Base-by-base conservation (phyloP, 1,140 invertebrate species). In the Drosophila orosa region DNA sequence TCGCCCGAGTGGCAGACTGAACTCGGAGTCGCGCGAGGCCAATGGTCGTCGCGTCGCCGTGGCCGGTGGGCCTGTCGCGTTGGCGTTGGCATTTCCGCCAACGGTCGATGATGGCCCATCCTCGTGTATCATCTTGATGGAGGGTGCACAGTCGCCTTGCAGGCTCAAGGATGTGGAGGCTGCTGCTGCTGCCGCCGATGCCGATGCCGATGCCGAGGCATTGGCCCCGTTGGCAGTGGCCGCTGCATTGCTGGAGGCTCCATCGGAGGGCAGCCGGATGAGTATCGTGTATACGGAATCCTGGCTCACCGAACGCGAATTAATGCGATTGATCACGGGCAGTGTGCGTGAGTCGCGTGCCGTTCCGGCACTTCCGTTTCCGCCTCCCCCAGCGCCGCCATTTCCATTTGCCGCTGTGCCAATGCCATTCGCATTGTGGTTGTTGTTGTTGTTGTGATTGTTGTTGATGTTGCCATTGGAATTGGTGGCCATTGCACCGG, bases 261-360 rank as follows among this genome's bases (percentile, higher is more conserved):
- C 91, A 39, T 94, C 94, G 2, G 94, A 94, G 42, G 97, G 97
- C 72, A 99, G 93, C 78, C 95, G 94, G 74, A 98, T 99, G 61
- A 99, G 92, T 86, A 98, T 98, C 54, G 98, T 98, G 93, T 98
- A 98, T 8, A 98, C 95, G 39, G 95, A 95, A 72, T 96, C 95
- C 59, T 94, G 95, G 27, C 95, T 95, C 12, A 94, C 93, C 5
- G 95, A 95, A 65, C 95, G 94, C 15, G 91, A 90, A 9, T 80
- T 81, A 35, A 87, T 87, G 59, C 78, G 78, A 68, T 90, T 92
- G 54, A 74, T 79, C 42, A 83, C 85, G 5, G 93, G 94, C 50
- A 94, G 90, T 19, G 93, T 93, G 42, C 94, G 92, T 61, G 93
- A 93, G 63, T 94, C 94, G 35, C 94, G 91, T 10, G 92, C 92